phyloP scores from a whole-genome alignment of 2,797 vertebrate genomes.

The Xyrichtys novacula region DNA sequence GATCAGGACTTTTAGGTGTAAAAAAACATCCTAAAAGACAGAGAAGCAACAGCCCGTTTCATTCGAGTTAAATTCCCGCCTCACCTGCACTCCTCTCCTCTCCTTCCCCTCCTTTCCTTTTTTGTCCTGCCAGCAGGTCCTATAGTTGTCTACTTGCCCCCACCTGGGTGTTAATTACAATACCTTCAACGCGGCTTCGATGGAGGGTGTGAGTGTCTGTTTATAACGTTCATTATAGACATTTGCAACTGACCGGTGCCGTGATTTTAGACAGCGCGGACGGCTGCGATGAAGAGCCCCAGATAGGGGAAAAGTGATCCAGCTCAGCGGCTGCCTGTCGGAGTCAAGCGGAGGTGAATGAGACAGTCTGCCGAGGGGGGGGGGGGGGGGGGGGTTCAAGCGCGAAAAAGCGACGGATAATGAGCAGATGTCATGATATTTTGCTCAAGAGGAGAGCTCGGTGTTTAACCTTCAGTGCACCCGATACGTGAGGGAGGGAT shows the following conservation, averaged over 20 bases:
- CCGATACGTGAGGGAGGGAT: slow-evolving; percentile 30
- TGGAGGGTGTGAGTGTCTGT: slow-evolving; percentile 43
- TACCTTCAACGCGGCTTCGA: slow-evolving; percentile 45
- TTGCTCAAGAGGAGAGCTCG: slow-evolving; percentile 66
- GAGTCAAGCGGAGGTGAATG: slow-evolving; percentile 76
- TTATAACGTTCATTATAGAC: slow-evolving; percentile 42
- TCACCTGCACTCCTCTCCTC: slow-evolving; percentile 44
- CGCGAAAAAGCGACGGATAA: slow-evolving; percentile 69
- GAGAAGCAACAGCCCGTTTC: slow-evolving; percentile 8
- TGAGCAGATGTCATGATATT: slow-evolving; percentile 82
- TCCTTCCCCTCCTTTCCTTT: slow-evolving; percentile 41
- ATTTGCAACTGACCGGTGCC: slow-evolving; percentile 52
- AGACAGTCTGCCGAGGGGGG: slow-evolving; percentile 71
- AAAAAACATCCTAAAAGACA: too few species aligned
- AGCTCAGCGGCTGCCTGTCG: slow-evolving; percentile 62
- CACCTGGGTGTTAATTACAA: slow-evolving; percentile 85
- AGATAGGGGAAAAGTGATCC: slow-evolving; percentile 59
- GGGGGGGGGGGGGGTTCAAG: slow-evolving; percentile 58
- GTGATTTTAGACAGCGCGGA: slow-evolving; percentile 13
- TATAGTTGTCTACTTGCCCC: slow-evolving; percentile 69
- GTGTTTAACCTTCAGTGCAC: slow-evolving; percentile 66
- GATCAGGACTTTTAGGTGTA: too few species aligned
- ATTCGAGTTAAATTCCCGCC: neutral
- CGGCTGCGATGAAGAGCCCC: slow-evolving; percentile 25
- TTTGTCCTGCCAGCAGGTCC: slow-evolving; percentile 72